Evolutionary conservation across 2,113 vertebrate genomes (phyloP).

Genomic region (Pteronura brasiliensis): DNA sequence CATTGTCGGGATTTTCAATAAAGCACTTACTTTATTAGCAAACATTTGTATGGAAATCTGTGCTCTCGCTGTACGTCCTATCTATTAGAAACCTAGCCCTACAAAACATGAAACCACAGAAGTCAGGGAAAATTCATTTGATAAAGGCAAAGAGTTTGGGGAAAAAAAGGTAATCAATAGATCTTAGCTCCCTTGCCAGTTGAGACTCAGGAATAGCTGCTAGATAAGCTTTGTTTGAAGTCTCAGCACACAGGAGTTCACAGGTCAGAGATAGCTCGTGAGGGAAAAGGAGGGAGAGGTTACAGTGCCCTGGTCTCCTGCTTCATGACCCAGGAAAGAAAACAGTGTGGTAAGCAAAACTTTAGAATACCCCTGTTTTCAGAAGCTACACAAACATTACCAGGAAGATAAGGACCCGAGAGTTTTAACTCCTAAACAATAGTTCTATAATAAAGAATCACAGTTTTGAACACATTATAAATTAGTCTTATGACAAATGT

Average conservation of each 20-base stretch:
- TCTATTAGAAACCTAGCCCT: neutral
- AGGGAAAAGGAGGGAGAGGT: neutral
- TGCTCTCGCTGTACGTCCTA: neutral
- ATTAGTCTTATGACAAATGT: neutral
- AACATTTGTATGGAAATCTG: neutral
- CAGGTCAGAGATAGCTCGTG: neutral
- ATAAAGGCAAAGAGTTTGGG: neutral
- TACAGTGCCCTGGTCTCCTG: too few species aligned
- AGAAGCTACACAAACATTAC: neutral
- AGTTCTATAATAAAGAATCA: neutral
- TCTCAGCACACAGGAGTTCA: neutral
- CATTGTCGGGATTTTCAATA: neutral
- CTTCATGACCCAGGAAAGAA: neutral
- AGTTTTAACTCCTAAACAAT: neutral
- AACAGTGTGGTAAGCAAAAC: neutral
- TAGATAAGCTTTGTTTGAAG: neutral
- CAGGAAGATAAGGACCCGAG: neutral
- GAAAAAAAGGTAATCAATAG: neutral
- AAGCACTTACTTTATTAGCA: neutral
- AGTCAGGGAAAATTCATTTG: neutral
- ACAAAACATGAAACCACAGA: neutral
- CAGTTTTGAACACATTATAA: neutral
- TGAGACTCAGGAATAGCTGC: neutral
- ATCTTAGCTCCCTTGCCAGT: neutral
- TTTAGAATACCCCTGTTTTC: neutral